Evolutionary conservation across 2,113 vertebrate genomes (phyloP).

Genomic region (Halichoeres trimaculatus): DNA sequence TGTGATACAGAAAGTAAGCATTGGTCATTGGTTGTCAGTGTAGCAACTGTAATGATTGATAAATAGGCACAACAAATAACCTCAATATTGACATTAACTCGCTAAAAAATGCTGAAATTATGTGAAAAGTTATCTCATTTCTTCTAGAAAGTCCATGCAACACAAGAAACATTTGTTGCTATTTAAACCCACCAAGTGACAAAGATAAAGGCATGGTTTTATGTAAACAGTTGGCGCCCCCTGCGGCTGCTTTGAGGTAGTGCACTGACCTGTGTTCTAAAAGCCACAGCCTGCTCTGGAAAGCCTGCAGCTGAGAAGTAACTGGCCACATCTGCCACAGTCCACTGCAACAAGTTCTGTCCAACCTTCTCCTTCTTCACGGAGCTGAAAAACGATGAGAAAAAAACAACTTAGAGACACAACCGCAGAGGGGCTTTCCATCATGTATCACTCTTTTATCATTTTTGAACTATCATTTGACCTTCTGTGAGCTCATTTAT

Average conservation of each 20-base stretch:
- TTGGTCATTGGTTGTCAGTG: neutral
- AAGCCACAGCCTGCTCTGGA: slow-evolving; percentile 90
- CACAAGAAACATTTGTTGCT: no score
- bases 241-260: slow-evolving; percentile 10
- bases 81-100: neutral
- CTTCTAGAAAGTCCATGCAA: neutral
- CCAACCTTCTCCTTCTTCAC: slow-evolving; percentile 85
- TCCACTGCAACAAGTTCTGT: slow-evolving; percentile 89
- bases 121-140: neutral
- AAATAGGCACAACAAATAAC: neutral
- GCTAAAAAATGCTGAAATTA: neutral
- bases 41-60: no score
- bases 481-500: neutral
- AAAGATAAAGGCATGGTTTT: neutral
- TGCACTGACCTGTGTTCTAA: slow-evolving; percentile 87
- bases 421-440: neutral
- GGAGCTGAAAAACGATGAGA: slow-evolving; percentile 64
- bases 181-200: no score
- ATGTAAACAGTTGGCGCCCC: slow-evolving; percentile 10
- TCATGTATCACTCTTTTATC: no score
- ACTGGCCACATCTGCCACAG: slow-evolving; percentile 88
- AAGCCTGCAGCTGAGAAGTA: slow-evolving; percentile 92
- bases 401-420: slow-evolving; percentile 5
- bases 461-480: no score
- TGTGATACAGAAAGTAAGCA: neutral